phyloP scores from a whole-genome alignment of 2,797 vertebrate genomes.

The Micropoecilia bifurca region DNA sequence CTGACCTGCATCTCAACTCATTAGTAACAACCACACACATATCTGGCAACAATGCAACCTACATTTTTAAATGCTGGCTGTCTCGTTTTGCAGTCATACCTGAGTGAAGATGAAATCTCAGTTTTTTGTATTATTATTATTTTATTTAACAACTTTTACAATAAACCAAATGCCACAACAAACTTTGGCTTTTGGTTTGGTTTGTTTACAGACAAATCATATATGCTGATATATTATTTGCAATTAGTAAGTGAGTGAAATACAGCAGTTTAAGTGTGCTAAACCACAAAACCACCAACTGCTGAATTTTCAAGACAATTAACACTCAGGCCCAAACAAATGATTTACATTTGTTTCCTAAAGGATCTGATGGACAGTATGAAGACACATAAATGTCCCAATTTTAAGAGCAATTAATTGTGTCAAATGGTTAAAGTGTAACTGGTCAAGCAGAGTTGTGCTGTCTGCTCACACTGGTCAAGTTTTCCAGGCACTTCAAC shows the following conservation, averaged over 20 bases:
- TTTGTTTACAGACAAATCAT: not conserved
- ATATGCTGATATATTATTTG: not conserved
- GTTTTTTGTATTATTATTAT: not conserved
- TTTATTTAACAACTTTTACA: not conserved
- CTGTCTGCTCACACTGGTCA: not conserved
- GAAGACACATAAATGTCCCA: slow-evolving; percentile 13
- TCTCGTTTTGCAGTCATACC: not conserved
- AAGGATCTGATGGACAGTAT: slow-evolving; percentile 10
- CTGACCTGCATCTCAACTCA: slow-evolving; percentile 84
- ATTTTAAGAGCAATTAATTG: slow-evolving; percentile 2
- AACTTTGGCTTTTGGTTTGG: not conserved
- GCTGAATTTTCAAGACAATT: not conserved
- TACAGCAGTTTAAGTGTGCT: not conserved
- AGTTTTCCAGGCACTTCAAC: not conserved
- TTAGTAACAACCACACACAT: slow-evolving; percentile 63
- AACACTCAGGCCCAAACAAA: not conserved
- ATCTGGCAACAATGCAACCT: not conserved
- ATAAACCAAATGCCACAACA: too few species aligned
- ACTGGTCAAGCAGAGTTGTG: slow-evolving; percentile 6
- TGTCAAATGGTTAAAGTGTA: slow-evolving; percentile 16
- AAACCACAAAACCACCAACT: not conserved
- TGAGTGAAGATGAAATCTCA: not conserved
- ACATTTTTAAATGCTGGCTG: not conserved
- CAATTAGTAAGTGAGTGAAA: not conserved
- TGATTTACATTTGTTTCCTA: not conserved